A percentile compares a stretch with the other conserved stretches of the same genome.
Conservation (phyloP, 2,113 vertebrate species). For the Naja naja region DNA sequence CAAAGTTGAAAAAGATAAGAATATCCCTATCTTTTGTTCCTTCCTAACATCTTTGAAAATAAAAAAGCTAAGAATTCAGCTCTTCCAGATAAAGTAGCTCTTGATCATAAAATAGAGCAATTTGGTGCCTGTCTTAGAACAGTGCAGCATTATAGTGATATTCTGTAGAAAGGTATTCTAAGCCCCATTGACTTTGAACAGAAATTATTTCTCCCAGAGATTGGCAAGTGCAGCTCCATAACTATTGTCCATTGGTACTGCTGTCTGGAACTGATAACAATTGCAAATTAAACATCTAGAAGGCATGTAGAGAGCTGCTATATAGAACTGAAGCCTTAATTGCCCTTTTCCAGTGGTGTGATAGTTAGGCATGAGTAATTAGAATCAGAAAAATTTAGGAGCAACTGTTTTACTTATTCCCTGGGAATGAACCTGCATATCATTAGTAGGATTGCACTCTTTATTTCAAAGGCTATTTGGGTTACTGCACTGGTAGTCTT, state of each 20-base stretch:
- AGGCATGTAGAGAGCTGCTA: background rate
- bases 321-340: background rate
- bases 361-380: background rate
- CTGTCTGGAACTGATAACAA: background rate
- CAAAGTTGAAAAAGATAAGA: background rate
- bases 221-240: background rate
- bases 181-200: background rate
- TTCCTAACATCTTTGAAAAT: background rate
- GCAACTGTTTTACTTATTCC: background rate
- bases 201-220: background rate
- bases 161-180: background rate
- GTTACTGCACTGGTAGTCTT: background rate
- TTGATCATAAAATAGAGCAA: background rate
- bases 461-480: background rate
- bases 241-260: background rate
- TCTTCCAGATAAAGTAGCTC: background rate
- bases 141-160: background rate
- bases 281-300: background rate
- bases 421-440: background rate
- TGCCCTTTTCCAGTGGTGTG: background rate
- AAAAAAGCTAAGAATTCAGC: background rate
- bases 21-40: background rate
- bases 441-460: background rate
- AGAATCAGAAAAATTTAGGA: background rate
- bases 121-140: background rate